Evolutionary conservation across 2,113 vertebrate species (phyloP).

Genomic region (Paraplagusia blochii): DNA sequence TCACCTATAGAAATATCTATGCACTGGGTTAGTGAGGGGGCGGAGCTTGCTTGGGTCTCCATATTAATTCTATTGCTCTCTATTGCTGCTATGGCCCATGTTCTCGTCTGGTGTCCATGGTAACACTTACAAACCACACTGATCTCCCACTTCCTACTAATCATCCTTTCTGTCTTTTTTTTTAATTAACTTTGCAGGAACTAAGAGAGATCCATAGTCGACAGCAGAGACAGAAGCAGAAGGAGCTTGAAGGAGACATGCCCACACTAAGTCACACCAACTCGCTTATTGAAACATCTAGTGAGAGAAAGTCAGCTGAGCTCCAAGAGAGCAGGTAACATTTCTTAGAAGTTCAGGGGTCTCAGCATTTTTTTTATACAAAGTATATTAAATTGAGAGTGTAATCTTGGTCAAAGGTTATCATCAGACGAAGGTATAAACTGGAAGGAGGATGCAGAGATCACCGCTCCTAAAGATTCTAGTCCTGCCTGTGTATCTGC

Average conservation of each 20-base stretch:
- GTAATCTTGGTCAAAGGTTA: slow-evolving; percentile 42
- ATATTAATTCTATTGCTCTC: slow-evolving; percentile 51
- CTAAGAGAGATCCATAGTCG: slow-evolving; percentile 92
- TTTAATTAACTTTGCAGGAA: slow-evolving; percentile 80
- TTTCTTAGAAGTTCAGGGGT: neutral
- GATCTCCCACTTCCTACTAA: slow-evolving; percentile 57
- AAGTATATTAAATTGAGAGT: too few relatives aligned
- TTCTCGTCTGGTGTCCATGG: slow-evolving; percentile 47
- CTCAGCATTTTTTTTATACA: neutral
- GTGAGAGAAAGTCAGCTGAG: slow-evolving; percentile 62
- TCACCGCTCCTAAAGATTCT: slow-evolving; percentile 26
- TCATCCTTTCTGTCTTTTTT: slow-evolving; percentile 57
- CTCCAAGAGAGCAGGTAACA: slow-evolving; percentile 68
- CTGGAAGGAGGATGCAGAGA: slow-evolving; percentile 62
- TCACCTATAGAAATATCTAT: too few relatives aligned
- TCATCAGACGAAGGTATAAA: slow-evolving; percentile 52
- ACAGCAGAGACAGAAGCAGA: slow-evolving; percentile 91
- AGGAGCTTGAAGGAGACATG: slow-evolving; percentile 68
- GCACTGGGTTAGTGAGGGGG: slow-evolving; percentile 11
- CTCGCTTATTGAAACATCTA: slow-evolving; percentile 43
- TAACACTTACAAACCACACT: slow-evolving; percentile 49
- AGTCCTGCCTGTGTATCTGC: slow-evolving; percentile 51
- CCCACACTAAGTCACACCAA: slow-evolving; percentile 49
- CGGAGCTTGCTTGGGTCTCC: slow-evolving; percentile 53
- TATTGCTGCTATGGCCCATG: slow-evolving; percentile 12